Evolutionary conservation across 2,113 vertebrate genomes (phyloP).

Genomic region (Lethenteron reissneri): DNA sequence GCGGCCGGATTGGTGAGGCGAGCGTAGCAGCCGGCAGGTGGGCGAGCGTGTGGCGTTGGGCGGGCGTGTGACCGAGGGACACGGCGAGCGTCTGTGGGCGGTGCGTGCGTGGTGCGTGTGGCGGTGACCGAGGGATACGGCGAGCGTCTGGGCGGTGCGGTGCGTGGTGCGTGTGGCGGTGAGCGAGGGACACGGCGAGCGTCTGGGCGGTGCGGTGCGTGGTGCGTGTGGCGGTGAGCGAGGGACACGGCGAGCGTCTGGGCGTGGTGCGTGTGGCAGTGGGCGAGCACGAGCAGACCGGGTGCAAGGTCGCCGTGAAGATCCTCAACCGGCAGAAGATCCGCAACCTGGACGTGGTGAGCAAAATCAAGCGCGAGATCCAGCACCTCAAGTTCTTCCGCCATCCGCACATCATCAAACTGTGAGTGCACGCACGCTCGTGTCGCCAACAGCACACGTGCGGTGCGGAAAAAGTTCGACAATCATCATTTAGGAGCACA

Average conservation of each 20-base stretch:
- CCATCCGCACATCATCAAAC: slow-evolving; percentile 95
- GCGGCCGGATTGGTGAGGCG: not conserved
- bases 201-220: not conserved
- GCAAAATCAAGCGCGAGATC: slow-evolving; percentile 95
- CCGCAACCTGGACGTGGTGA: slow-evolving; percentile 89
- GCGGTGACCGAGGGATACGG: not conserved
- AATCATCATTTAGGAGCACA: too few relatives aligned
- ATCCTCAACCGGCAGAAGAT: slow-evolving; percentile 96
- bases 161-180: slow-evolving; percentile 23
- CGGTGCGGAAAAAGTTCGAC: too few relatives aligned
- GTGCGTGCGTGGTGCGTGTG: not conserved
- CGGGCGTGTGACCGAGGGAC: not conserved
- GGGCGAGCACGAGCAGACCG: slow-evolving; percentile 81
- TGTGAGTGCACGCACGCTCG: slow-evolving; percentile 38
- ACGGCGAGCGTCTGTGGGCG: not conserved
- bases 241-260: not conserved
- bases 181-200: slow-evolving; percentile 25
- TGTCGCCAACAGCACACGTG: too few relatives aligned
- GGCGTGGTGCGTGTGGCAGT: slow-evolving; percentile 24
- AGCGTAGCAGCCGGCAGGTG: not conserved
- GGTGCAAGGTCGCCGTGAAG: slow-evolving; percentile 95
- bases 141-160: not conserved
- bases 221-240: not conserved
- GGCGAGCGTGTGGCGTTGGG: not conserved
- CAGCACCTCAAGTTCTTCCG: slow-evolving; percentile 95